phyloP scores from a whole-genome alignment of 2,888 invertebrate genomes.

The Drosophila nr. perissopoda region DNA sequence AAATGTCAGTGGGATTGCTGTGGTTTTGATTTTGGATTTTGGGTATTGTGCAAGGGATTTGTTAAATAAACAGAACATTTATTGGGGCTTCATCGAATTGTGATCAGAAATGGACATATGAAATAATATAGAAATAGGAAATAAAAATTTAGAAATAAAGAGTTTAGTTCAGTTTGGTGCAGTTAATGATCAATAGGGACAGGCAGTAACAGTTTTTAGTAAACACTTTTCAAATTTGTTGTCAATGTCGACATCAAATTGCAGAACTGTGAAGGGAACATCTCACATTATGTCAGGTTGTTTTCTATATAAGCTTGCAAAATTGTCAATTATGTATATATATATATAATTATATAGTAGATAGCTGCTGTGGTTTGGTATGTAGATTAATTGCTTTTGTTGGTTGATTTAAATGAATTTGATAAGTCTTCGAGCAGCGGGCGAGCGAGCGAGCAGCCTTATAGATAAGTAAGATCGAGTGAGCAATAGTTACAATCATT shows the following conservation, averaged over 20 bases:
- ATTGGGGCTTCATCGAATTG: constrained; percentile 38
- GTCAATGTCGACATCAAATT: constrained; percentile 61
- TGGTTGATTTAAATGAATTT: constrained; percentile 56
- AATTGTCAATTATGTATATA: constrained; percentile 31
- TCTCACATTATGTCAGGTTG: constrained; percentile 86
- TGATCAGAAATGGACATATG: constrained; percentile 37
- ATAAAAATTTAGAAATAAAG: constrained; percentile 36
- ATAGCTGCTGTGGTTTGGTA: constrained; percentile 41
- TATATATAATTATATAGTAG: constrained; percentile 41
- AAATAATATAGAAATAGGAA: constrained; percentile 41
- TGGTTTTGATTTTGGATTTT: constrained; percentile 43
- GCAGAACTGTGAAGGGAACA: constrained; percentile 92
- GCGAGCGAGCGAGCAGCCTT: constrained; percentile 61
- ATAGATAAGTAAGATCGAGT: constrained; percentile 61
- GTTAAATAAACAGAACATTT: constrained; percentile 58
- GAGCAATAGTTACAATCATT: constrained; percentile 76
- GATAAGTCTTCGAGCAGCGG: constrained; percentile 50
- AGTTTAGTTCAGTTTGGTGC: constrained; percentile 61
- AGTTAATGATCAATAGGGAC: constrained; percentile 59
- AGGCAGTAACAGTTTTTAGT: constrained; percentile 42
- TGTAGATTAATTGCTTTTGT: constrained; percentile 53
- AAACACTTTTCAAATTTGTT: constrained; percentile 29
- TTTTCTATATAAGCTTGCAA: constrained; percentile 41
- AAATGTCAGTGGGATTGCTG: constrained; percentile 64
- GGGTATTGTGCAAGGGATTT: constrained; percentile 65